Percentiles rank a stretch among this genome's conserved stretches.
These are phyloP conservation scores for Heliconius himera DNA, from an alignment of 1,140 invertebrate genomes.

Conservation along the genomic window DNA sequence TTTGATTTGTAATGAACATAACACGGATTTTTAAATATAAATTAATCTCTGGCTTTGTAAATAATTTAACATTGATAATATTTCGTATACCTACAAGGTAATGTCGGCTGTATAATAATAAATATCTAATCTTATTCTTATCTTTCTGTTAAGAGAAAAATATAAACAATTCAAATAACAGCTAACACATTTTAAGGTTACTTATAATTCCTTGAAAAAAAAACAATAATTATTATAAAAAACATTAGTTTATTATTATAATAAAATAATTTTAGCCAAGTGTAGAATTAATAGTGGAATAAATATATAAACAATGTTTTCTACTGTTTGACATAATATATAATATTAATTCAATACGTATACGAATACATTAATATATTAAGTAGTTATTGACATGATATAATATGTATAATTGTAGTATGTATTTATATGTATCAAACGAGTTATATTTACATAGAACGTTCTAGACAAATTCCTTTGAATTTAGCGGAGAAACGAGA, in stretches of 20 bases:
- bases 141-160: conserved; percentile 38
- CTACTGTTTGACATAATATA: background rate
- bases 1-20: background rate
- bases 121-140: conserved; percentile 40
- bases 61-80: background rate
- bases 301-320: background rate
- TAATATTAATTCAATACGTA: background rate
- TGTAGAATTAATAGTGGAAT: background rate
- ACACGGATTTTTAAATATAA: background rate
- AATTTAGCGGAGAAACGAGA: conserved; percentile 66
- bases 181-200: background rate
- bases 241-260: background rate
- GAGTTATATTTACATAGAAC: conserved; percentile 16
- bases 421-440: background rate
- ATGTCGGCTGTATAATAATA: conserved; percentile 23
- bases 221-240: background rate
- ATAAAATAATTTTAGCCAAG: background rate
- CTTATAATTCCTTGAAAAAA: background rate
- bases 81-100: conserved; percentile 30
- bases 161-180: conserved; percentile 12
- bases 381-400: background rate
- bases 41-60: background rate
- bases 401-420: background rate
- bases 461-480: conserved; percentile 35
- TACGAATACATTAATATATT: background rate